Conservation (phyloP, 1,140 invertebrate species). For the Dendrolimus kikuchii region DNA sequence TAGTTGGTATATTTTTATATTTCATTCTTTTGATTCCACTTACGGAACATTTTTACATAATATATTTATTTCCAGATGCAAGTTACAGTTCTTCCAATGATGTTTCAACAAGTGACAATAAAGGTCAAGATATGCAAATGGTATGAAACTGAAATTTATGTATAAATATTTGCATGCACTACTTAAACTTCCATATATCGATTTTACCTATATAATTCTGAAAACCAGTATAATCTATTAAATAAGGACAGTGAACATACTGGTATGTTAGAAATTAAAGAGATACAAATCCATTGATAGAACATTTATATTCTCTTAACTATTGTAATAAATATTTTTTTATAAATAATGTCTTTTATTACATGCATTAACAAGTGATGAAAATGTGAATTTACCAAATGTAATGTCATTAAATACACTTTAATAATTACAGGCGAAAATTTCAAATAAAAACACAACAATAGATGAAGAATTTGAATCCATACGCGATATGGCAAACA, state of each 20-base stretch:
- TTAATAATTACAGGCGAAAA: constrained; percentile 41
- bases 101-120: constrained; percentile 53
- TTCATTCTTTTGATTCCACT: neutral
- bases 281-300: too few species aligned
- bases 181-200: too few species aligned
- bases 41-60: neutral
- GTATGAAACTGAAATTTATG: constrained; percentile 22
- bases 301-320: too few species aligned
- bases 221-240: too few species aligned
- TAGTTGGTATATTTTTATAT: constrained; percentile 32
- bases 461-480: constrained; percentile 88
- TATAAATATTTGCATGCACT: too few species aligned
- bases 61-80: constrained; percentile 32
- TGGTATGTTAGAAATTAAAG: too few species aligned
- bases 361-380: too few species aligned
- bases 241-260: too few species aligned
- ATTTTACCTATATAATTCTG: too few species aligned
- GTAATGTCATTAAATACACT: constrained; percentile 6
- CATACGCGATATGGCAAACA: constrained; percentile 86
- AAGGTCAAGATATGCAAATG: constrained; percentile 57
- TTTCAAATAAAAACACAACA: constrained; percentile 41
- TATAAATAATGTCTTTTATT: too few species aligned
- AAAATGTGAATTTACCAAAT: neutral
- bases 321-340: too few species aligned
- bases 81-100: constrained; percentile 56